Percentiles rank a stretch among this genome's conserved stretches.
phyloP scores from a whole-genome alignment of 1,140 invertebrate genomes.

The Ceratoteleas bidentatus region DNA sequence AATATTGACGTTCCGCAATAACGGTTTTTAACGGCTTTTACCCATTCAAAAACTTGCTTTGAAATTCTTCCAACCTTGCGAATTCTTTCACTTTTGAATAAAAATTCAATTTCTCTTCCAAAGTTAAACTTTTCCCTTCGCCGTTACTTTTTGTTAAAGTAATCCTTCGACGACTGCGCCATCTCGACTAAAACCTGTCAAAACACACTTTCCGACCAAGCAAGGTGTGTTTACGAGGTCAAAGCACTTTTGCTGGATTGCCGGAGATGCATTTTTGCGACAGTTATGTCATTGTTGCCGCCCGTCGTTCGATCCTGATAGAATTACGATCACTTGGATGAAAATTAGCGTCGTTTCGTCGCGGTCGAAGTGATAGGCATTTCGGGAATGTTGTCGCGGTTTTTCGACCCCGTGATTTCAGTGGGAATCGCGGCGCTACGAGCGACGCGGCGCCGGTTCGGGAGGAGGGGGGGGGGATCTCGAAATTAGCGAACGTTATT shows the following conservation, averaged over 20 bases:
- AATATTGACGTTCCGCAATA: not conserved
- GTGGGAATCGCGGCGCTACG: not conserved
- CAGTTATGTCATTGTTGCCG: slow-evolving; percentile 47
- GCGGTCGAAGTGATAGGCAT: slow-evolving; percentile 11
- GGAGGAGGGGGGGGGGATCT: not conserved
- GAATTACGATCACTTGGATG: slow-evolving; percentile 32
- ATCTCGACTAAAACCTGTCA: not conserved
- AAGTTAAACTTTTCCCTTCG: not conserved
- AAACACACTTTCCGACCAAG: slow-evolving; percentile 5
- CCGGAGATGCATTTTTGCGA: slow-evolving; percentile 42
- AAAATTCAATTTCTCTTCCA: not conserved
- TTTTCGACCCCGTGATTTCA: slow-evolving; percentile 12
- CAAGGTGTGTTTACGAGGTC: slow-evolving; percentile 18
- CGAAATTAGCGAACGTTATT: slow-evolving; percentile 2
- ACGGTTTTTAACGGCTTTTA: slow-evolving; percentile 3
- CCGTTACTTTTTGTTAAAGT: too few species aligned
- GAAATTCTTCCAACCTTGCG: not conserved
- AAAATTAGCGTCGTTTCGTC: slow-evolving; percentile 37
- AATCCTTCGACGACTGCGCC: too few species aligned
- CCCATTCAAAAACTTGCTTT: not conserved
- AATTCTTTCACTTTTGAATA: too few species aligned
- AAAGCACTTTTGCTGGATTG: slow-evolving; percentile 46
- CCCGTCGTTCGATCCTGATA: slow-evolving; percentile 26
- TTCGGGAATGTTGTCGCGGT: slow-evolving; percentile 22
- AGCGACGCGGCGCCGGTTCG: not conserved